These are phyloP conservation scores for Darevskia nairensis DNA, from an alignment of 2,797 vertebrate species.

Conservation along the genomic window DNA sequence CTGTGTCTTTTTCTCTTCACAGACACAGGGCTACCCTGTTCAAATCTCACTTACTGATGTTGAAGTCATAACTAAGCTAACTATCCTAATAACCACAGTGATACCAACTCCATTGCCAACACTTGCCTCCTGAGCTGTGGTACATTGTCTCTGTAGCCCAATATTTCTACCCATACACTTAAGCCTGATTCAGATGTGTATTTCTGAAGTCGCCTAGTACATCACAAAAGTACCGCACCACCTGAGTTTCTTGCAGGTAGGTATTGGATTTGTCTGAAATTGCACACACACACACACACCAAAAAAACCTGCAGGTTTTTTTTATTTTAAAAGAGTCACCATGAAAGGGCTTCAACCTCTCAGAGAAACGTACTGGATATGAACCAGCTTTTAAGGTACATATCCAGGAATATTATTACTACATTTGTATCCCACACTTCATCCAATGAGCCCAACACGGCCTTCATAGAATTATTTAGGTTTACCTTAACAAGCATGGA, in stretches of 20 bases:
- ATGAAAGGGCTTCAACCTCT: neutral
- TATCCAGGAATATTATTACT: neutral
- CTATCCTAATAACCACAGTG: neutral
- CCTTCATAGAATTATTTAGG: neutral
- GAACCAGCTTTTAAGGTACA: neutral
- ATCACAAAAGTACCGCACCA: neutral
- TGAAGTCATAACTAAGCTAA: conserved; percentile 9
- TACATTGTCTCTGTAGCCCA: neutral
- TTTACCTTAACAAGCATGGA: neutral
- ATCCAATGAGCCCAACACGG: neutral
- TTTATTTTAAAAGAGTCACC: too few relatives aligned
- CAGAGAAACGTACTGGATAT: neutral
- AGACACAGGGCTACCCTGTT: neutral
- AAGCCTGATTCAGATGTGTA: neutral
- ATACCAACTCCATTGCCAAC: neutral
- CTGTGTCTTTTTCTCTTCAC: neutral
- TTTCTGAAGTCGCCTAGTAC: neutral
- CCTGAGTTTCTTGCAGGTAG: neutral
- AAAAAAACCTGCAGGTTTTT: neutral
- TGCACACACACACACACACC: too few relatives aligned
- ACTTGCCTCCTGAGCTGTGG: neutral
- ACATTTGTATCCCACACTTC: neutral
- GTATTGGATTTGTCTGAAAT: neutral
- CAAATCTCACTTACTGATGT: neutral
- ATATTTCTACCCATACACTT: neutral